A percentile compares a stretch with the other conserved stretches of the same genome.
These are phyloP conservation scores for Tenthredo livida DNA, from an alignment of 2,888 invertebrate species.

Conservation along the genomic window DNA sequence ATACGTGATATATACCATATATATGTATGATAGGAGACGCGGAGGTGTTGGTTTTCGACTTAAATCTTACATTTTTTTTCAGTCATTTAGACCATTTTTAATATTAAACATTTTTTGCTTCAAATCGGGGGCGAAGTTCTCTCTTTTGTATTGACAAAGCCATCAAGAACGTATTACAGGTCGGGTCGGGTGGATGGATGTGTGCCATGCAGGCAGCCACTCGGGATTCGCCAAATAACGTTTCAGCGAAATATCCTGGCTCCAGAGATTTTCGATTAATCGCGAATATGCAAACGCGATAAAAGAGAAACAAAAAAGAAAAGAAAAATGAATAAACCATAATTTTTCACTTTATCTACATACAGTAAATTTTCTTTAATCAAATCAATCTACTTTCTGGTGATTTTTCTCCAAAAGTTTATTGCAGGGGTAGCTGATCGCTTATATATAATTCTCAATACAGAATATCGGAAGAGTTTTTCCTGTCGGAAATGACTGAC, in stretches of 20 bases:
- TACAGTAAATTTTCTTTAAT: background rate
- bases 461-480: background rate
- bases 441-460: background rate
- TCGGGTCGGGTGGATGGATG: background rate
- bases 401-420: background rate
- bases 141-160: slow-evolving; percentile 53
- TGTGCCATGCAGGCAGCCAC: background rate
- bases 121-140: background rate
- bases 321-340: background rate
- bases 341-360: background rate
- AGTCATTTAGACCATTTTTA: slow-evolving; percentile 20
- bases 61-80: background rate
- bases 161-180: slow-evolving; percentile 54
- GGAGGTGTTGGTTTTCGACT: background rate
- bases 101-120: slow-evolving; percentile 23
- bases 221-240: slow-evolving; percentile 42
- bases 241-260: slow-evolving; percentile 6
- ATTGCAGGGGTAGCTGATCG: background rate
- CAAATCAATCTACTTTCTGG: background rate
- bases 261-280: background rate
- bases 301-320: too few species aligned
- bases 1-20: too few species aligned
- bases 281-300: background rate
- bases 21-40: background rate
- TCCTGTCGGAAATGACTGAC: background rate